These are phyloP conservation scores for Drosophila multiciliata DNA, from an alignment of 2,888 invertebrate species.

Conservation along the genomic window DNA sequence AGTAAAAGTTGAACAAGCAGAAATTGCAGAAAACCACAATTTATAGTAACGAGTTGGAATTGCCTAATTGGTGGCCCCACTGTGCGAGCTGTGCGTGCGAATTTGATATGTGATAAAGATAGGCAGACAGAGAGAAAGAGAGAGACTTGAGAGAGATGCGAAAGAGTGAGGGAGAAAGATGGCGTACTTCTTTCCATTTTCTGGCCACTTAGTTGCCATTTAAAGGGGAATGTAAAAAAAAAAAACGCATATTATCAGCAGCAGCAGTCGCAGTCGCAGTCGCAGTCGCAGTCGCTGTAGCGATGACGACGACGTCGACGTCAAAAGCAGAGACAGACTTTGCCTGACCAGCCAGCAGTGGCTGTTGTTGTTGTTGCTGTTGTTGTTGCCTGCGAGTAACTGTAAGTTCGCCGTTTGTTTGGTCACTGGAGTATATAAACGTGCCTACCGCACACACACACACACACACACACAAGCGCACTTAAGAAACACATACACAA, in stretches of 20 bases:
- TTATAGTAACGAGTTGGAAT: too few relatives aligned
- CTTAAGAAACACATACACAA: conserved; percentile 4
- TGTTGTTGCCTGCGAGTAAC: conserved; percentile 50
- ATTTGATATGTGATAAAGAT: conserved; percentile 41
- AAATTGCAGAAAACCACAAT: too few relatives aligned
- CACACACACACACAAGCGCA: conserved; percentile 24
- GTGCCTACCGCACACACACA: conserved; percentile 55
- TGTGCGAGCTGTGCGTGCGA: conserved; percentile 54
- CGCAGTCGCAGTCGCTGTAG: background rate
- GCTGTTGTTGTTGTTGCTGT: conserved; percentile 29
- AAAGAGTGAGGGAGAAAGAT: background rate
- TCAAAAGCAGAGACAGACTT: conserved; percentile 43
- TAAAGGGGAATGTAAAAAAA: conserved; percentile 54
- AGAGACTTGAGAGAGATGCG: background rate
- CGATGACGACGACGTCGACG: conserved; percentile 34
- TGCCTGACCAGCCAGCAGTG: conserved; percentile 52
- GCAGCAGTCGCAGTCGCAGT: conserved; percentile 1
- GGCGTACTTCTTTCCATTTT: conserved; percentile 17
- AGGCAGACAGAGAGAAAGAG: background rate
- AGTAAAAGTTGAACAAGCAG: too few relatives aligned
- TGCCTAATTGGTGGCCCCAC: conserved; percentile 23
- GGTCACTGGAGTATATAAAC: conserved; percentile 71
- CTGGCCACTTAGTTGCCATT: conserved; percentile 39
- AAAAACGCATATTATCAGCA: conserved; percentile 61
- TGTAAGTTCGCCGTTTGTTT: conserved; percentile 55